Evolutionary conservation across 2,113 vertebrate genomes (phyloP).

Genomic region (Dicentrarchus labrax): DNA sequence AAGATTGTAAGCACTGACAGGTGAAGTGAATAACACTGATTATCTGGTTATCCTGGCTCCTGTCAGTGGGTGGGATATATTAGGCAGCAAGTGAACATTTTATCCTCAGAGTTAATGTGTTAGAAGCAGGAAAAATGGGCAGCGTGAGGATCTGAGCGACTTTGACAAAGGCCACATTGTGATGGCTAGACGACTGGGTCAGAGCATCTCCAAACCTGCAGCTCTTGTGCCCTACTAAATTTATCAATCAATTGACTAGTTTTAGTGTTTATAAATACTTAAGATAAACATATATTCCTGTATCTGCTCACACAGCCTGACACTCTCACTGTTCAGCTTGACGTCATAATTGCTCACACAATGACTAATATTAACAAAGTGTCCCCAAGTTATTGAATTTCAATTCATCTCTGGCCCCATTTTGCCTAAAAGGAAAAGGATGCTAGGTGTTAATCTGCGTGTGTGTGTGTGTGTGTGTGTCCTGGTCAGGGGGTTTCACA

Average conservation of each 20-base stretch:
- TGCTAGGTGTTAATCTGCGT: slow-evolving; percentile 25
- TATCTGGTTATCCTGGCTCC: too few relatives aligned
- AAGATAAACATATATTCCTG: not conserved
- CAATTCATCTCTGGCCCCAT: slow-evolving; percentile 3
- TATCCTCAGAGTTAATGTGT: too few relatives aligned
- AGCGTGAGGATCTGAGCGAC: too few relatives aligned
- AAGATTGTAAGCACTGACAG: too few relatives aligned
- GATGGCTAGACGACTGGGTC: too few relatives aligned
- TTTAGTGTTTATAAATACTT: not conserved
- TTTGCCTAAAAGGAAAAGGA: slow-evolving; percentile 31
- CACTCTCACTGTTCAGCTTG: not conserved
- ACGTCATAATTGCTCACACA: not conserved
- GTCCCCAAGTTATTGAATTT: slow-evolving; percentile 43
- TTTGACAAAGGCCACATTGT: too few relatives aligned
- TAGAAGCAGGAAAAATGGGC: too few relatives aligned
- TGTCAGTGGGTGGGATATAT: too few relatives aligned
- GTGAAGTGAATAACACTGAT: too few relatives aligned
- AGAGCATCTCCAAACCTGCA: too few relatives aligned
- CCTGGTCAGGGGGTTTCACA: slow-evolving; percentile 54
- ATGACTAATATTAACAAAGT: slow-evolving; percentile 17
- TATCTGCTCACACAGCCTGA: not conserved
- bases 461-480: slow-evolving; percentile 18
- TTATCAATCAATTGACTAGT: not conserved
- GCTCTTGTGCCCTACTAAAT: too few relatives aligned
- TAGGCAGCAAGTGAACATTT: too few relatives aligned